phyloP scores from a whole-genome alignment of 1,140 invertebrate genomes.

The Ostrea denselamellosa region DNA sequence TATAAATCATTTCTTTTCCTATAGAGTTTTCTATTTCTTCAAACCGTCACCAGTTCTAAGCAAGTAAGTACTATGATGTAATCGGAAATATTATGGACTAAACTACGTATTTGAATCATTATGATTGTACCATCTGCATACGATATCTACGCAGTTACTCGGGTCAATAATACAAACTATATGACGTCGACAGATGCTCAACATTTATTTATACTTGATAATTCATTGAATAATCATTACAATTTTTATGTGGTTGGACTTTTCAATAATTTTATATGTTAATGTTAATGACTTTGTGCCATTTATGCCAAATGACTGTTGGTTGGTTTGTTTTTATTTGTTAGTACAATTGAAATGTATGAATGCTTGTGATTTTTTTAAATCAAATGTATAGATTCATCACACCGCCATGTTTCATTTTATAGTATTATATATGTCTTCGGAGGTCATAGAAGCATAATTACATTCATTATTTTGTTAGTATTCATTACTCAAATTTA shows the following conservation, averaged over 20 bases:
- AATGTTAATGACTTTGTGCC: neutral
- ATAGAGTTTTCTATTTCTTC: neutral
- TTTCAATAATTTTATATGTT: neutral
- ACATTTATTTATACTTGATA: neutral
- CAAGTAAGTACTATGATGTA: neutral
- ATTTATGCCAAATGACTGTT: constrained; percentile 15
- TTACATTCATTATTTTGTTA: too few relatives aligned
- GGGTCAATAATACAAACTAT: too few relatives aligned
- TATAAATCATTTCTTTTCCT: neutral
- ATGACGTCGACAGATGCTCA: neutral
- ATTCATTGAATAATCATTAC: neutral
- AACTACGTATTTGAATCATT: neutral
- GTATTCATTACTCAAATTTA: too few relatives aligned
- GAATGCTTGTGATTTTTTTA: neutral
- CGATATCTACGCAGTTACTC: too few relatives aligned
- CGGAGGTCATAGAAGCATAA: too few relatives aligned
- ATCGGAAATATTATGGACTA: constrained; percentile 11
- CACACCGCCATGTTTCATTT: too few relatives aligned
- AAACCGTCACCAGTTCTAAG: neutral
- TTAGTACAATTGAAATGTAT: constrained; percentile 2
- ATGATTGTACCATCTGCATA: neutral
- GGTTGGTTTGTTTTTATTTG: too few relatives aligned
- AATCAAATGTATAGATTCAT: neutral
- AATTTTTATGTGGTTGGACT: neutral
- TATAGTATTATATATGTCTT: too few relatives aligned